Evolutionary conservation across 2,113 vertebrate genomes (phyloP).

Genomic region (Tragelaphus buxtoni): DNA sequence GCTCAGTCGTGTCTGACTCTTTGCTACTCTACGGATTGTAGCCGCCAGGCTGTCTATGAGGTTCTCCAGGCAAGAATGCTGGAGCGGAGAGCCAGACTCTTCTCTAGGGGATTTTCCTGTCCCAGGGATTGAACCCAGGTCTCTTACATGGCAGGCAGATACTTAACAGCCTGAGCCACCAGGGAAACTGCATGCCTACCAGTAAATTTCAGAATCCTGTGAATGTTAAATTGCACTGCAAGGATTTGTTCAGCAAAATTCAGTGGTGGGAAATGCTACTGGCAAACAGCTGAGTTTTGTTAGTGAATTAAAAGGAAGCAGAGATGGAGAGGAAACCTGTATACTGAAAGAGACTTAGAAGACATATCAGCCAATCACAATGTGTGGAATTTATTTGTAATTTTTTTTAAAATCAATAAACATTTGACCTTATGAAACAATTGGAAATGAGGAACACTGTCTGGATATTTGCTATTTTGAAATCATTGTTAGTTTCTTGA

Average conservation of each 20-base stretch:
- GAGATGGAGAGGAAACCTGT: background rate
- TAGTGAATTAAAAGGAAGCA: background rate
- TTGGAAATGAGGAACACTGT: background rate
- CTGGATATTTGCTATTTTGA: background rate
- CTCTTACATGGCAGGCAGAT: background rate
- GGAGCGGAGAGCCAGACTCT: background rate
- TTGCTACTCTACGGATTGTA: background rate
- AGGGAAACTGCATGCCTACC: background rate
- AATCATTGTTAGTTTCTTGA: background rate
- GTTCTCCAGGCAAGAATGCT: background rate
- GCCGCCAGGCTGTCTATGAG: background rate
- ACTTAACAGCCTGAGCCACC: background rate
- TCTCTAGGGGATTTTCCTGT: background rate
- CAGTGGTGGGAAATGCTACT: background rate
- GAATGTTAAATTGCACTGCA: background rate
- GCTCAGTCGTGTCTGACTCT: background rate
- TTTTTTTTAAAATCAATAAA: background rate
- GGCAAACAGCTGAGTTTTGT: background rate
- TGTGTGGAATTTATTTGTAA: background rate
- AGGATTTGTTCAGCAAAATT: background rate
- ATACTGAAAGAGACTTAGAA: background rate
- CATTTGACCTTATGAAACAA: constrained; percentile 6
- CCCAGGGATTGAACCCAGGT: background rate
- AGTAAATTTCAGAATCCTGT: background rate
- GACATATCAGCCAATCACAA: background rate